Evolutionary conservation across 2,888 invertebrate genomes (phyloP), one percentile per base, ranked within the genome.

Genomic region (Scaptomyza caliginosa): DNA sequence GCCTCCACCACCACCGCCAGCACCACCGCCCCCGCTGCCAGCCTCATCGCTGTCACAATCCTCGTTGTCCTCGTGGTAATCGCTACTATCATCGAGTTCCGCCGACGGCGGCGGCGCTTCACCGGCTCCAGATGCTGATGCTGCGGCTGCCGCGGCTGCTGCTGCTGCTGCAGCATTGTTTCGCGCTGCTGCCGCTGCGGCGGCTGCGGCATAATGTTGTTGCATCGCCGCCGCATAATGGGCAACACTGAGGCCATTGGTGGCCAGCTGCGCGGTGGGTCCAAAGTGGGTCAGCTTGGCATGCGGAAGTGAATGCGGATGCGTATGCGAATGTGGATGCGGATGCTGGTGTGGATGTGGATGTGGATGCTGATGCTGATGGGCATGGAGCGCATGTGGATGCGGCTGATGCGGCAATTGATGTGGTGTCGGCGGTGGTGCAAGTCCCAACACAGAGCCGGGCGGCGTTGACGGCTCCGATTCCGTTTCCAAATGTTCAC

Each of bases 161-260:
- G 80, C 74, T 5, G 77, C 78, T 0, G 81, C 85, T 10, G 88
- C 89, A 2, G 88, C 87, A 56, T 77, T 88, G 38, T 81, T 89
- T 48, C 81, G 77, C 3, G 85, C 88, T 2, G 89, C 89, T 24
- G 86, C 89, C 1, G 89, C 88, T 0, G 89, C 89, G 11, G 83
- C 86, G 28, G 88, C 89, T 8, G 89, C 89, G 6, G 90, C 90
- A 55, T 89, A 89, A 58, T 90, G 89, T 38, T 89, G 89, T 39
- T 89, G 89, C 90, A 89, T 90, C 23, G 88, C 89, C 30, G 89
- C 89, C 13, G 89, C 89, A 64, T 89, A 89, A 59, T 89, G 89
- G 0, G 89, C 90, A 54, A 89, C 90, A 36, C 89, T 90, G 0
- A 89, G 24, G 6, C 90, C 89, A 39, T 88, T 89, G 49, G 89